Evolutionary conservation across 2,888 invertebrate genomes (phyloP).

Genomic region (Megamerina dolium): DNA sequence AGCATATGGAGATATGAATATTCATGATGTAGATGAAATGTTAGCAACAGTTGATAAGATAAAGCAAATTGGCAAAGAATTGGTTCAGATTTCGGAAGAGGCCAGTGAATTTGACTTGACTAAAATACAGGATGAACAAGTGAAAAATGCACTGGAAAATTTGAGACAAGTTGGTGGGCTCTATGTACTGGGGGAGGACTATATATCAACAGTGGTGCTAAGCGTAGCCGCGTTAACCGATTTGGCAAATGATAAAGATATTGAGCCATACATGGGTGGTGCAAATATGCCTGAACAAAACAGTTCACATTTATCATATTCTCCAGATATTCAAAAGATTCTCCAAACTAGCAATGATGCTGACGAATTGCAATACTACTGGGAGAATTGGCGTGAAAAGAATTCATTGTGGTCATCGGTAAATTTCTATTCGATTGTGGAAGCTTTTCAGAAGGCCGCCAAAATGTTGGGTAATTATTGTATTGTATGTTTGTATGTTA

Average conservation of each 20-base stretch:
- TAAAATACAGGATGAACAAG: constrained; percentile 26
- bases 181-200: constrained; percentile 42
- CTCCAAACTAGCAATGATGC: constrained; percentile 36
- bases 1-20: constrained; percentile 30
- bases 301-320: constrained; percentile 36
- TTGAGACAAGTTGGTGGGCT: constrained; percentile 35
- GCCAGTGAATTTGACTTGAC: constrained; percentile 49
- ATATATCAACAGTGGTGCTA: constrained; percentile 38
- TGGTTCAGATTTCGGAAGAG: constrained; percentile 51
- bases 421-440: constrained; percentile 38
- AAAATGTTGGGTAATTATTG: constrained; percentile 28
- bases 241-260: constrained; percentile 52
- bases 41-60: constrained; percentile 36
- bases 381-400: constrained; percentile 42
- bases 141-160: constrained; percentile 34
- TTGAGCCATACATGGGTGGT: constrained; percentile 48
- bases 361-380: constrained; percentile 40
- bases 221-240: constrained; percentile 35
- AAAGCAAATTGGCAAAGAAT: constrained; percentile 38
- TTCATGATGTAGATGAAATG: constrained; percentile 38
- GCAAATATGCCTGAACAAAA: constrained; percentile 38
- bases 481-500: no score
- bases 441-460: constrained; percentile 39
- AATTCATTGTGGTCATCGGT: constrained; percentile 39
- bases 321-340: constrained; percentile 41